Evolutionary conservation across 2,797 vertebrate genomes (phyloP), one percentile per base, ranked within the genome.

Genomic region (Helostoma temminkii): DNA sequence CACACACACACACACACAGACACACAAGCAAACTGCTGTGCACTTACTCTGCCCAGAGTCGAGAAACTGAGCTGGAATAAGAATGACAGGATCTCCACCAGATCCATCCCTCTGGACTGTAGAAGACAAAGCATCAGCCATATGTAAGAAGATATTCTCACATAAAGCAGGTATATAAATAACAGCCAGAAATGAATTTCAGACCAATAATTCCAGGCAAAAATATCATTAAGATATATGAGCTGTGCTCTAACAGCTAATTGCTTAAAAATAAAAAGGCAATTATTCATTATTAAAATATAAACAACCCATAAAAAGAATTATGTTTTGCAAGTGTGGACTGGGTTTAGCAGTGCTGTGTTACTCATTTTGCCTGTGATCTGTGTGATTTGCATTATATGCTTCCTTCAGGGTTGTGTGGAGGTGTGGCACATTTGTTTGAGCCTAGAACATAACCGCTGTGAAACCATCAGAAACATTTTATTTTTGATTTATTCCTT

Each of bases 41-140:
- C 24, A 91, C 94, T 93, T 71, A 98, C 96, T 91, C 96, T 94
- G 83, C 97, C 96, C 2, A 98, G 93, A 22, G 96, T 97, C 19
- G 96, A 97, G 84, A 98, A 98, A 76, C 96, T 98, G 61, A 98
- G 93, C 91, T 98, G 96, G 91, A 98, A 98, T 52, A 98, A 89
- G 88, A 98, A 98, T 11, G 96, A 97, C 36, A 98, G 82, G 49
- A 98, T 97, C 89, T 98, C 97, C 76, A 98, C 97, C 30, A 98
- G 94, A 66, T 96, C 96, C 97, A 98, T 98, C 12, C 95, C 95
- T 73, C 96, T 93, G 10, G 95, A 92, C 97, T 98, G 79, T 22
- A 77, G 81, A 11, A 78, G 6, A 71, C 39, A 68, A 21, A 36
- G 41, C 2, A 24, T 36, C 1, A 37, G 10, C 12, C 5, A 16